A percentile compares a stretch with the other conserved stretches of the same genome.
These are phyloP conservation scores for Syrmaticus mikado DNA, from an alignment of 2,113 vertebrate species.

Conservation along the genomic window DNA sequence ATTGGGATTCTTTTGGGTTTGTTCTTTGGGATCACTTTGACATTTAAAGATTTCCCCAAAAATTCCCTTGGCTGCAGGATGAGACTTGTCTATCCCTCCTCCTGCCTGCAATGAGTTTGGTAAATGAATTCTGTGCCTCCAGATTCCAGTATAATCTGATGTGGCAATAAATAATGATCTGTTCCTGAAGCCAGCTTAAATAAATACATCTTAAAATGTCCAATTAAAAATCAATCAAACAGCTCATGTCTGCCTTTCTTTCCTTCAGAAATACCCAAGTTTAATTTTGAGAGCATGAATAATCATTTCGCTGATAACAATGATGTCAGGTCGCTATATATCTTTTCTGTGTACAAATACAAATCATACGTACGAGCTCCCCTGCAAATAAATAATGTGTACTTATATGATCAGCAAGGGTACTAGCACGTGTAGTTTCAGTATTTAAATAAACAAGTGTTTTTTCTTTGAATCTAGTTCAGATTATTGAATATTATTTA, in stretches of 20 bases:
- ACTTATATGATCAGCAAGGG: background rate
- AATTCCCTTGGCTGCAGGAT: background rate
- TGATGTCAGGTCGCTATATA: background rate
- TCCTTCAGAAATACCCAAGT: background rate
- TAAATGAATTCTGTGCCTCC: background rate
- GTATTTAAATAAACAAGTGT: background rate
- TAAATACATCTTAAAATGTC: background rate
- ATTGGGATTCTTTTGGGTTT: background rate
- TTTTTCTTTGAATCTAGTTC: background rate
- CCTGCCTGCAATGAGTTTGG: background rate
- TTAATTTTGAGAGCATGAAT: background rate
- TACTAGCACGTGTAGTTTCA: background rate
- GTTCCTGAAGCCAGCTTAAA: background rate
- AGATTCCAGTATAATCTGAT: background rate
- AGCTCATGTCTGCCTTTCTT: background rate
- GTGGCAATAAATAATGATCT: constrained; percentile 3
- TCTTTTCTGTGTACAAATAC: background rate
- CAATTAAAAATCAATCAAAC: constrained; percentile 31
- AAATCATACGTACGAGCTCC: background rate
- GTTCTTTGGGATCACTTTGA: background rate
- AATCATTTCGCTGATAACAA: background rate
- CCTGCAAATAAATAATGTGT: background rate
- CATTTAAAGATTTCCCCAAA: background rate
- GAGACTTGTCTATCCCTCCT: background rate
- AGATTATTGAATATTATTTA: background rate